phyloP scores from a whole-genome alignment of 2,888 invertebrate genomes.

The Prionchulus punctatus region DNA sequence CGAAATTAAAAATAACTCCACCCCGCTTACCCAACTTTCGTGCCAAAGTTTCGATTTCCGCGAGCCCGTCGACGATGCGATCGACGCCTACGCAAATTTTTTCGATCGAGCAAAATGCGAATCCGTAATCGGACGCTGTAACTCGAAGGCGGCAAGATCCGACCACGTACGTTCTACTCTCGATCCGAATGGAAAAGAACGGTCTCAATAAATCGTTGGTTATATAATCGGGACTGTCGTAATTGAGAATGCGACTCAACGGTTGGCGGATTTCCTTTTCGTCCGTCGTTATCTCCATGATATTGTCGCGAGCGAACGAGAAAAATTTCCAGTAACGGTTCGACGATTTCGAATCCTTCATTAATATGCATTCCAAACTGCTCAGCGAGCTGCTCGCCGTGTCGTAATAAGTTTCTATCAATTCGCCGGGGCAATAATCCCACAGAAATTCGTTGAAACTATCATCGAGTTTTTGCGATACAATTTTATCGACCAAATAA shows the following conservation, averaged over 20 bases:
- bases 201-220: slow-evolving; percentile 1
- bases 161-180: background rate
- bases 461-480: no score
- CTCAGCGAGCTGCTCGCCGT: slow-evolving; percentile 5
- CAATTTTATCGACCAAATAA: no score
- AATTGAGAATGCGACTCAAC: slow-evolving; percentile 6
- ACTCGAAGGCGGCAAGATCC: no score
- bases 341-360: slow-evolving; percentile 3
- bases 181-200: background rate
- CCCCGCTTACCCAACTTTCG: slow-evolving; percentile 4
- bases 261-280: slow-evolving; percentile 11
- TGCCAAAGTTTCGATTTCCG: slow-evolving; percentile 2
- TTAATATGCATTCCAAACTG: slow-evolving; percentile 11
- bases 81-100: background rate
- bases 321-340: slow-evolving; percentile 13
- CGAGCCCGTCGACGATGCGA: background rate
- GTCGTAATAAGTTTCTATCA: slow-evolving; percentile 12
- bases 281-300: slow-evolving; percentile 12
- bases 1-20: no score
- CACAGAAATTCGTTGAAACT: no score
- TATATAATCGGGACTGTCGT: slow-evolving; percentile 1
- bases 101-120: slow-evolving; percentile 4
- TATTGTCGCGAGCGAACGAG: slow-evolving; percentile 12
- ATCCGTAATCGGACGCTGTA: slow-evolving; percentile 5
- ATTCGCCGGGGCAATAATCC: no score